Conservation (phyloP, 2,797 vertebrate species). For the Perodicticus potto region DNA sequence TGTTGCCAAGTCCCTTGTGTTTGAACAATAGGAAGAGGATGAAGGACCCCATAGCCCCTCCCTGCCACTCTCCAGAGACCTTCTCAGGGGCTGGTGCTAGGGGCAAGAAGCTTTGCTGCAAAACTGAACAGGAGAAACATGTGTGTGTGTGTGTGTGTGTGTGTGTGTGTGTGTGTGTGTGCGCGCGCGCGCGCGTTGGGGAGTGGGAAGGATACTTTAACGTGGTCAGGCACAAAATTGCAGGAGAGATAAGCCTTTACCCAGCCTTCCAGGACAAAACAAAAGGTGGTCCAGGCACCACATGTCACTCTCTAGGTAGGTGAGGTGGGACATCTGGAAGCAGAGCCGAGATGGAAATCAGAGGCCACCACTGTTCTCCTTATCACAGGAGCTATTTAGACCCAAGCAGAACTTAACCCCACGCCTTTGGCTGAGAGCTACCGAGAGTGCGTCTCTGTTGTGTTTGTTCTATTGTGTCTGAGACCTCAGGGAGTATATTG, state of each 20-base stretch:
- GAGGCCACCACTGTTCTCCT: neutral
- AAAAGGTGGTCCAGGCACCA: rapidly evolving
- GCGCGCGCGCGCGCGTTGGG: too few relatives aligned
- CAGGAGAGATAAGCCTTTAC: neutral
- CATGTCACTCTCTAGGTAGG: neutral
- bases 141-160: neutral
- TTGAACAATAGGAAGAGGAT: neutral
- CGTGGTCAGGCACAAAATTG: neutral
- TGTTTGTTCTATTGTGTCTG: neutral
- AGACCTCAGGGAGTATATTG: neutral
- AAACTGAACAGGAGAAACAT: neutral
- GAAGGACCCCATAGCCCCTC: neutral
- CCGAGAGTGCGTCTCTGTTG: neutral
- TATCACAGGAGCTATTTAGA: neutral
- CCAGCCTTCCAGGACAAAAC: neutral
- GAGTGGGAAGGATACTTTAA: neutral
- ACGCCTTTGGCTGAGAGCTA: neutral
- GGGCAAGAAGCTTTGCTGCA: neutral
- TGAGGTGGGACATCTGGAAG: neutral
- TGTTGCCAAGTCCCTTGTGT: too few relatives aligned
- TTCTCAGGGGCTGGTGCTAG: rapidly evolving
- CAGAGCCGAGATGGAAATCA: too few relatives aligned
- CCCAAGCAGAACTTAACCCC: neutral
- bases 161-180: neutral
- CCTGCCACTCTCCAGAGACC: neutral